A percentile compares a stretch with the other conserved stretches of the same genome.
Conservation (phyloP, 2,888 invertebrate species). For the Noctua pronuba region DNA sequence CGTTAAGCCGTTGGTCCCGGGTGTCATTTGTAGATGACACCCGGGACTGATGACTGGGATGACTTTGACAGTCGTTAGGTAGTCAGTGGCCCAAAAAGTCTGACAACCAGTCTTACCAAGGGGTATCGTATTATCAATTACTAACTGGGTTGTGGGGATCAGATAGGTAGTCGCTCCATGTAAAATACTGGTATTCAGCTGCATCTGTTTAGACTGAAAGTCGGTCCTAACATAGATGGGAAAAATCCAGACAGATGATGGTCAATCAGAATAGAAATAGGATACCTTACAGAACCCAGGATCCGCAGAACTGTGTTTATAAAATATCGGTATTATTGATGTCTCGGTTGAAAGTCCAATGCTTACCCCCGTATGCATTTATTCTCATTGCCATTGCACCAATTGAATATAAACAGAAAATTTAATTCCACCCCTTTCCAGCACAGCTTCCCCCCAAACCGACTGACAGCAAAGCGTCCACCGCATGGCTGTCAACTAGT, state of each 20-base stretch:
- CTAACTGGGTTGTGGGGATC: too few relatives aligned
- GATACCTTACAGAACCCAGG: not conserved
- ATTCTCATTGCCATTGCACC: not conserved
- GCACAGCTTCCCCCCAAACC: not conserved
- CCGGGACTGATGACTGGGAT: too few relatives aligned
- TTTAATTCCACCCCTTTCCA: not conserved
- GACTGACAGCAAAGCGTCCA: conserved; percentile 5
- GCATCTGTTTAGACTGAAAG: not conserved
- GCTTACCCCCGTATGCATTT: not conserved
- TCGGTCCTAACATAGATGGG: not conserved
- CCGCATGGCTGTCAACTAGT: conserved; percentile 43
- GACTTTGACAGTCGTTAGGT: too few relatives aligned
- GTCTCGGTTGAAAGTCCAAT: too few relatives aligned
- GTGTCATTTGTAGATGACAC: too few relatives aligned
- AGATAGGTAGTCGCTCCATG: too few relatives aligned
- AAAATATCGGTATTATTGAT: not conserved
- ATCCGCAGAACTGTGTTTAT: not conserved
- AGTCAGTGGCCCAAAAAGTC: too few relatives aligned
- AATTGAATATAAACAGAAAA: not conserved
- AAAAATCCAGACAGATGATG: not conserved
- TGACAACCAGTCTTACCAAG: too few relatives aligned
- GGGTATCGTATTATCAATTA: too few relatives aligned
- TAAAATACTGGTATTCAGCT: not conserved
- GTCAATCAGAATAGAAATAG: not conserved
- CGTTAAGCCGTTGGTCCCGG: too few relatives aligned